These are phyloP conservation scores for Apaloderma vittatum DNA, from an alignment of 2,113 vertebrate species.

Conservation along the genomic window DNA sequence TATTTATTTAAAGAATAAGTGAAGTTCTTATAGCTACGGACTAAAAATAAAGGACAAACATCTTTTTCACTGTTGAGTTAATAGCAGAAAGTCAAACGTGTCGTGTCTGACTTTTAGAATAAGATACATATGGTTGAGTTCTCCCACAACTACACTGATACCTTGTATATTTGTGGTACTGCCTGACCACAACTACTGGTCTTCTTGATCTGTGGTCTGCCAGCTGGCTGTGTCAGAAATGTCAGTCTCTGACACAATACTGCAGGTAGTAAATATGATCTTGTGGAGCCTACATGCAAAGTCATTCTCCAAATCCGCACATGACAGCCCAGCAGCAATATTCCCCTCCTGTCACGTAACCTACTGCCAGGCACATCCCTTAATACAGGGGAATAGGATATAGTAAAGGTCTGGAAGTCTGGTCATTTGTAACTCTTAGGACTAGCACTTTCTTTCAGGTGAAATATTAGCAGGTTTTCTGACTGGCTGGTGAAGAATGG, in stretches of 20 bases:
- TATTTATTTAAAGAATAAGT: neutral
- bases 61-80: neutral
- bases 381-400: neutral
- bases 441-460: neutral
- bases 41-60: neutral
- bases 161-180: neutral
- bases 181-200: neutral
- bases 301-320: neutral
- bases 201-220: neutral
- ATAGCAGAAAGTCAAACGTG: neutral
- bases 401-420: neutral
- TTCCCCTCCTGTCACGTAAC: neutral
- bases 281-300: neutral
- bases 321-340: neutral
- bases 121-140: neutral
- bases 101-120: neutral
- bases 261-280: neutral
- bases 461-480: neutral
- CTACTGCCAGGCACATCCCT: neutral
- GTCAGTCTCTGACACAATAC: neutral
- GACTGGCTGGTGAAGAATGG: neutral
- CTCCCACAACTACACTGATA: rapidly evolving
- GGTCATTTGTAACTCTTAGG: neutral
- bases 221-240: neutral
- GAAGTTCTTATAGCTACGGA: neutral